phyloP scores from a whole-genome alignment of 2,113 vertebrate species.

The Trematocara variabile region DNA sequence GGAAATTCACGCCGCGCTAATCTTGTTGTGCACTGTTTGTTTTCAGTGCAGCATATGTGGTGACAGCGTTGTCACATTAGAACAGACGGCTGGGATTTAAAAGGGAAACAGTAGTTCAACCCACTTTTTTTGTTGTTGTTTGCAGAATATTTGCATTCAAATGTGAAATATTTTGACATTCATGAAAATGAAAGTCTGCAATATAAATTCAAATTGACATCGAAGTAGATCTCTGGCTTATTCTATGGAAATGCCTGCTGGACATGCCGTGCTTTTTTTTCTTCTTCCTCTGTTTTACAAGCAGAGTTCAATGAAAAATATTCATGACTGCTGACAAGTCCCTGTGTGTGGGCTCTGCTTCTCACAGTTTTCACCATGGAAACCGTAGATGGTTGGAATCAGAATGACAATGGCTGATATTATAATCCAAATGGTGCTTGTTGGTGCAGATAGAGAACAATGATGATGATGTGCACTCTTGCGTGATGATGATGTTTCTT shows the following conservation, averaged over 20 bases:
- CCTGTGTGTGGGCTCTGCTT: conserved; percentile 43
- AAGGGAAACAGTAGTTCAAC: not conserved
- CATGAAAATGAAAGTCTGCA: not conserved
- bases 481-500: not conserved
- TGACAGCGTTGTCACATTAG: conserved; percentile 3
- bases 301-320: conserved; percentile 36
- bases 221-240: not conserved
- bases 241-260: not conserved
- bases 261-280: not conserved
- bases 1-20: not conserved
- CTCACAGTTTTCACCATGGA: conserved; percentile 60
- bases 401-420: conserved; percentile 50
- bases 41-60: not conserved
- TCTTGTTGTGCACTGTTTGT: not conserved
- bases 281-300: not conserved
- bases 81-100: not conserved
- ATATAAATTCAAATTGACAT: conserved; percentile 17
- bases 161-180: not conserved
- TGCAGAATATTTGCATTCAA: not conserved
- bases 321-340: conserved; percentile 45
- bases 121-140: not conserved
- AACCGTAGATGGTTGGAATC: conserved; percentile 53
- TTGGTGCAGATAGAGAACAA: conserved; percentile 6
- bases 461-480: not conserved
- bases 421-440: conserved; percentile 35